Base-by-base conservation (phyloP, 2,113 vertebrate genomes). In the Colistium nudipinnis region DNA sequence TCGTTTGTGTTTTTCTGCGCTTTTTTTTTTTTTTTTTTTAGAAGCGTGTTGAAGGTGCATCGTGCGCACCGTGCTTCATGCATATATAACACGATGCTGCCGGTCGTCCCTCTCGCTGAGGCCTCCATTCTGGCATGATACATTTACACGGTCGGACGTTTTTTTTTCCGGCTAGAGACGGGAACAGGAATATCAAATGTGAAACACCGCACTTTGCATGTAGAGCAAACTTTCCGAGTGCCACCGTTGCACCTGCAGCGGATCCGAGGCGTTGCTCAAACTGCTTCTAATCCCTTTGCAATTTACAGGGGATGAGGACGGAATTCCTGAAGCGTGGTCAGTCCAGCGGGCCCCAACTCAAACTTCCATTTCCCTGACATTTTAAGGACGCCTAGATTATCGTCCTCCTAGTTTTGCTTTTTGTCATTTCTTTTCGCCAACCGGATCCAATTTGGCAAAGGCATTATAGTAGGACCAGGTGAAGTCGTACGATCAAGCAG, bases 51-150 rank as follows among this genome's bases (percentile, higher is more conserved):
- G 36, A 38, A 38, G 36, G 6, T 77, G 20, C 54, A 71, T 38
- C 66, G 24, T 68, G 76, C 49, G 24, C 56, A 52, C 51, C 38
- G 36, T 64, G 57, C 36, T 70, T 69, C 14, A 75, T 81, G 59
- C 66, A 51, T 47, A 47, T 12, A 81, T 84, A 70, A 84, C 73
- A 47, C 51, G 74, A 36, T 11, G 39, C 67, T 78, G 55, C 52
- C 39, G 53, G 68, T 78, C 57, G 69, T 48, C 12, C 19, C 61
- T 70, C 69, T 31, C 47, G 70, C 43, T 55, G 51, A 85, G 80
- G 82, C 71, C 54, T 80, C 67, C 57, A 81, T 80, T 74, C 72
- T 48, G 64, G 54, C 72, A 76, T 80, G 70, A 70, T 51, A 49
- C 41, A 78, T 81, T 79, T 63, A 76, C 70, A 79, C 67, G 81